Percentiles rank a stretch among this genome's conserved stretches.
Evolutionary conservation across 53 echinoderm and acorn worm species (phyloP).

Genomic region (Apostichopus leukothele): DNA sequence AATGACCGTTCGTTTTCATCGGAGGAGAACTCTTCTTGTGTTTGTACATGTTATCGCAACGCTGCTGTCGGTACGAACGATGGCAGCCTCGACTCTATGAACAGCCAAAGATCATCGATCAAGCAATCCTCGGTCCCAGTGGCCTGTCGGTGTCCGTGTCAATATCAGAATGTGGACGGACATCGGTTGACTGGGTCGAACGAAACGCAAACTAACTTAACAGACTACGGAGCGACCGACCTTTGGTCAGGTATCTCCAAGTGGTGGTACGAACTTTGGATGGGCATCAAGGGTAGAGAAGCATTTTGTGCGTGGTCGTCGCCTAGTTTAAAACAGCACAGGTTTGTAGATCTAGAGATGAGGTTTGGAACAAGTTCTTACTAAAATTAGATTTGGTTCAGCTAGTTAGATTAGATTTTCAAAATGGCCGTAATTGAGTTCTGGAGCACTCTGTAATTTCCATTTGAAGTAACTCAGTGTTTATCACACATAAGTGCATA

Average conservation of each 20-base stretch:
- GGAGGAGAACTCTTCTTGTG: neutral
- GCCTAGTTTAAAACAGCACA: slow-evolving; percentile 14
- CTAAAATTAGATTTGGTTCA: neutral
- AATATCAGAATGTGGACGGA: neutral
- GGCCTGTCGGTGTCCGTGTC: slow-evolving; percentile 10
- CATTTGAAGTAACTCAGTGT: too few species aligned
- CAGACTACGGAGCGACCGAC: neutral
- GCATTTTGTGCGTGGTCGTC: neutral
- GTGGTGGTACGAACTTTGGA: slow-evolving; percentile 8
- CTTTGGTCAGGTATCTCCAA: neutral
- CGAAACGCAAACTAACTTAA: neutral
- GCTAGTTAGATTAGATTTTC: too few species aligned
- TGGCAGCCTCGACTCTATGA: neutral
- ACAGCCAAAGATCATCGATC: neutral
- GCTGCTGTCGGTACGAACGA: neutral
- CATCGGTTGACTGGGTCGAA: slow-evolving; percentile 1
- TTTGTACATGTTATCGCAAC: neutral
- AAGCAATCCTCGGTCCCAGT: neutral
- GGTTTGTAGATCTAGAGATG: slow-evolving; percentile 29
- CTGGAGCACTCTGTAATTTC: too few species aligned
- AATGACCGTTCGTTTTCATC: neutral
- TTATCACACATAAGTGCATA: too few species aligned
- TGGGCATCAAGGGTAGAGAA: neutral
- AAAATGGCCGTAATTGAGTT: too few species aligned
- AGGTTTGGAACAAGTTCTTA: slow-evolving; percentile 43